Conservation (phyloP, 2,113 vertebrate genomes). For the Eulemur rufifrons region DNA sequence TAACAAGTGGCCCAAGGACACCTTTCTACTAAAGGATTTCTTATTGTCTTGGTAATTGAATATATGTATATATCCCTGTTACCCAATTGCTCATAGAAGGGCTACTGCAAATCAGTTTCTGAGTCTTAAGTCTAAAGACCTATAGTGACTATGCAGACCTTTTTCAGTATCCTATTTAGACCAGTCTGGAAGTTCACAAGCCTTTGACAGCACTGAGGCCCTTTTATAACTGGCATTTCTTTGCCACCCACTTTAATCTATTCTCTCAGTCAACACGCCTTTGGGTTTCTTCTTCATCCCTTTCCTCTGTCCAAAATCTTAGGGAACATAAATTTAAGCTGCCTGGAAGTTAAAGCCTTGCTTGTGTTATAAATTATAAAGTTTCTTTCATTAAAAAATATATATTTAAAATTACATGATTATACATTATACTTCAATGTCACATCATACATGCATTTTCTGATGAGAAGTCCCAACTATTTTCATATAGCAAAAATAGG, state of each 20-base stretch:
- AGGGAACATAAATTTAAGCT: neutral
- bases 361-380: neutral
- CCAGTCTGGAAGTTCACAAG: neutral
- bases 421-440: neutral
- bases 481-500: neutral
- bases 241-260: neutral
- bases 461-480: neutral
- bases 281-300: neutral
- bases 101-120: neutral
- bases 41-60: neutral
- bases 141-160: fast-evolving
- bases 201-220: neutral
- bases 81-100: neutral
- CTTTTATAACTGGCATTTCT: neutral
- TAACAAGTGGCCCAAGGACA: neutral
- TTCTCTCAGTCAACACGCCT: neutral
- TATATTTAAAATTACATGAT: neutral
- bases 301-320: neutral
- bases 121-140: neutral
- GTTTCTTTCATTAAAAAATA: neutral
- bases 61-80: neutral
- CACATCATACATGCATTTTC: neutral
- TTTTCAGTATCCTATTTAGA: too few relatives aligned
- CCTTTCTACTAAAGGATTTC: neutral
- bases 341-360: neutral